These are phyloP conservation scores for Podarcis raffonei DNA, from an alignment of 2,113 vertebrate genomes.

Conservation along the genomic window DNA sequence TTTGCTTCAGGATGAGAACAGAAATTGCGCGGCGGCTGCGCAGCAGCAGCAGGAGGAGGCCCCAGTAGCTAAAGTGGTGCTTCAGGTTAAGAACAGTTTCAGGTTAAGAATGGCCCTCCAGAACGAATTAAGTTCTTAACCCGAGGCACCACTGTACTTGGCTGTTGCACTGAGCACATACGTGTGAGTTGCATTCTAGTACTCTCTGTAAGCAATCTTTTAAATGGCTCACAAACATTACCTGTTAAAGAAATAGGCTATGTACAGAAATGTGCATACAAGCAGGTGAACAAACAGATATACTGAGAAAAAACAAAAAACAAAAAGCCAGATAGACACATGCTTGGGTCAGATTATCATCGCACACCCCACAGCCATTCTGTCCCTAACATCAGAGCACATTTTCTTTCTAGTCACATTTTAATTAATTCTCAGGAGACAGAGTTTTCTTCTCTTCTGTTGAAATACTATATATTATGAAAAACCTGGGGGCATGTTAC, in stretches of 20 bases:
- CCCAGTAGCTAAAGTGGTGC: too few relatives aligned
- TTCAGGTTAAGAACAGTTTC: too few relatives aligned
- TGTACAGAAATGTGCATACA: not conserved
- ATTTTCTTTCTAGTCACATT: not conserved
- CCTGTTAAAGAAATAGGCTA: not conserved
- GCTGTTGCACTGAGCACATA: not conserved
- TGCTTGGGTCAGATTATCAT: not conserved
- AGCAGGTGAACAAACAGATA: not conserved
- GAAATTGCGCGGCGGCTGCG: too few relatives aligned
- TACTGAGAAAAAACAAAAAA: not conserved
- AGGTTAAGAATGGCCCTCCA: too few relatives aligned
- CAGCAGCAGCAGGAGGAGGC: too few relatives aligned
- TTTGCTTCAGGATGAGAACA: too few relatives aligned
- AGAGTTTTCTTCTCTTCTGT: not conserved
- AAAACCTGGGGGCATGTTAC: not conserved
- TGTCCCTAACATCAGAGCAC: not conserved
- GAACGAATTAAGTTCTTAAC: too few relatives aligned
- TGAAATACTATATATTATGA: not conserved
- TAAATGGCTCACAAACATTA: not conserved
- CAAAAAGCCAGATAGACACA: not conserved
- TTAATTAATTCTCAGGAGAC: constrained; percentile 20
- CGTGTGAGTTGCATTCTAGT: not conserved
- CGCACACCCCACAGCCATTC: too few relatives aligned
- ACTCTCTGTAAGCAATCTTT: not conserved
- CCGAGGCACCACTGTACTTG: too few relatives aligned